Evolutionary conservation across 2,797 vertebrate species (phyloP), one percentile per base, ranked within the genome.

Genomic region (Hippocampus kuda): DNA sequence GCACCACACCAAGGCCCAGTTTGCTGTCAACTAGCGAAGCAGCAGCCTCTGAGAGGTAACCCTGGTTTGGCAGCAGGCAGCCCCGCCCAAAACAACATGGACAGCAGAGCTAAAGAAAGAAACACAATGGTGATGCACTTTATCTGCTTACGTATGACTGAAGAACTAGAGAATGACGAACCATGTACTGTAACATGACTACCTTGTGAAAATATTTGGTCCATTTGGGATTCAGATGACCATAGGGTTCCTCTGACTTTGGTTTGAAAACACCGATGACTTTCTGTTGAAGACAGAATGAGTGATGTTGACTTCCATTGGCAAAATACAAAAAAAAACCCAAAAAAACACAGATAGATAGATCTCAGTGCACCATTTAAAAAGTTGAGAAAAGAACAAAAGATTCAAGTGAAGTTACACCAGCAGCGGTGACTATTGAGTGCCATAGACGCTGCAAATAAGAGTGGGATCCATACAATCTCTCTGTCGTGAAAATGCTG

Each of bases 201-300:
- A 89, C 85, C 91, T 99, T 99, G 83, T 99, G 97, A 84, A 99
- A 93, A 71, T 96, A 99, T 91, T 99, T 99, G 92, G 97, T 98
- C 97, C 97, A 99, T 85, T 99, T 99, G 65, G 97, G 97, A 86
- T 99, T 99, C 71, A 99, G 91, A 66, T 99, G 94, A 85, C 97
- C 95, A 1, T 99, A 99, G 78, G 97, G 97, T 85, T 99, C 97
- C 86, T 99, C 97, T 51, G 96, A 95, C 91, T 99, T 99, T 91
- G 97, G 97, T 90, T 99, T 99, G 86, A 98, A 99, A 70, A 99
- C 97, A 34, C 94, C 96, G 79, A 95, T 92, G 76, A 86, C 92
- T 90, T 94, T 96, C 97, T 99, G 79, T n/a, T 60, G 9, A 42
- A 78, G 71, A 75, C 71, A 48, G 30, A 70, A 34, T 1, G 7